A percentile compares a stretch with the other conserved stretches of the same genome.
These are phyloP conservation scores for Trematocara unimaculatum DNA, from an alignment of 2,113 vertebrate genomes.

Conservation along the genomic window DNA sequence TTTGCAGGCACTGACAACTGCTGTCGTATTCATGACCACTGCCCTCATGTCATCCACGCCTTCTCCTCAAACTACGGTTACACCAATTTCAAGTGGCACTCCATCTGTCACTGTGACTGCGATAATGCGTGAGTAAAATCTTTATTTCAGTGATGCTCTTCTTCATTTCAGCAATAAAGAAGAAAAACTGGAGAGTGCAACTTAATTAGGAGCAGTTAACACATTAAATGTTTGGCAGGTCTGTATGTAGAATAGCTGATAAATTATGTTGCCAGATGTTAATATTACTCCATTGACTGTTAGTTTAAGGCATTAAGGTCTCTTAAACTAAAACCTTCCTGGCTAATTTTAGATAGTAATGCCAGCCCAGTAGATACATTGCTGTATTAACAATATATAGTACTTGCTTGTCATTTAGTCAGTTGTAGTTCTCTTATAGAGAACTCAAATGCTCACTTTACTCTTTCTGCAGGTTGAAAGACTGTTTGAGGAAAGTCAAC, in stretches of 20 bases:
- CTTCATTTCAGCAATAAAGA: not conserved
- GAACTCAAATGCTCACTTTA: not conserved
- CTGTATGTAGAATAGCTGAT: not conserved
- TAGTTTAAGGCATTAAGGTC: not conserved
- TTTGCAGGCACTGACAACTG: conserved; percentile 80
- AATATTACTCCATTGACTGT: not conserved
- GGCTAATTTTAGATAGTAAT: not conserved
- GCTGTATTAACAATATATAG: not conserved
- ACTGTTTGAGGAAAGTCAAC: conserved; percentile 78
- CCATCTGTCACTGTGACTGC: conserved; percentile 88
- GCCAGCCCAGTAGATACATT: not conserved
- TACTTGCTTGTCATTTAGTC: not conserved
- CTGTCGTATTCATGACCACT: conserved; percentile 88
- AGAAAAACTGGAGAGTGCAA: not conserved
- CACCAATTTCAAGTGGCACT: conserved; percentile 86
- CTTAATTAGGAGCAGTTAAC: not conserved
- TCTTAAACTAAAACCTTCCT: not conserved
- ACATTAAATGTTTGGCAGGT: not conserved
- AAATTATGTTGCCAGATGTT: not conserved
- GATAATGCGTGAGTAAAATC: conserved; percentile 76
- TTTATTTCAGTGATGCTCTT: not conserved
- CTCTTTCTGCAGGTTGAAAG: conserved; percentile 75
- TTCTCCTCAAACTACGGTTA: conserved; percentile 81
- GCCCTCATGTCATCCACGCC: conserved; percentile 84
- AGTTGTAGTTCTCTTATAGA: not conserved